Conservation (phyloP, 2,797 vertebrate genomes). For the Bradypodion ventrale region DNA sequence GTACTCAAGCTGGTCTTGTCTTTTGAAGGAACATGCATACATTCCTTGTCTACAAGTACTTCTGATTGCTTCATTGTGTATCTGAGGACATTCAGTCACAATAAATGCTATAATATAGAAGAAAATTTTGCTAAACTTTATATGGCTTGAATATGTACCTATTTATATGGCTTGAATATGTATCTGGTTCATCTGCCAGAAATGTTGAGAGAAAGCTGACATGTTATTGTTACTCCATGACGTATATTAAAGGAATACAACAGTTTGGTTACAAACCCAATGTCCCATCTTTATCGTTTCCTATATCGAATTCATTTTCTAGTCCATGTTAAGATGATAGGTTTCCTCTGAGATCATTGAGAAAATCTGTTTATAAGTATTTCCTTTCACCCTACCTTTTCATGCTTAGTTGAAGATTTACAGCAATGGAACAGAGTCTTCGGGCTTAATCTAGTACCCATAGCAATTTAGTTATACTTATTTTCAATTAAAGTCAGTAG, state of each 20-base stretch:
- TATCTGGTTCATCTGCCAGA: not conserved
- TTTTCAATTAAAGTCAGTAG: no score
- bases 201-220: not conserved
- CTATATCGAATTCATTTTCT: not conserved
- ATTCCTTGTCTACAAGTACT: not conserved
- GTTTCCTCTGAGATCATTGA: not conserved
- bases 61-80: not conserved
- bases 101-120: not conserved
- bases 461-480: no score
- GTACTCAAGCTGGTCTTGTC: no score
- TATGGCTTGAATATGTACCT: not conserved
- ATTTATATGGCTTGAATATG: not conserved
- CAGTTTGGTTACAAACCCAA: not conserved
- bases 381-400: not conserved
- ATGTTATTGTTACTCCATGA: not conserved
- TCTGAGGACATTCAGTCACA: not conserved
- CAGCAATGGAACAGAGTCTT: not conserved
- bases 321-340: not conserved
- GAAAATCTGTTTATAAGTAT: slow-evolving; percentile 14
- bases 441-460: not conserved
- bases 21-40: no score
- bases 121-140: not conserved
- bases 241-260: not conserved
- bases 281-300: not conserved
- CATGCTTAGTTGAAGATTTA: not conserved